Percentiles rank a stretch among this genome's conserved stretches.
phyloP scores from a whole-genome alignment of 2,797 vertebrate species.

The Sebastes jordani region DNA sequence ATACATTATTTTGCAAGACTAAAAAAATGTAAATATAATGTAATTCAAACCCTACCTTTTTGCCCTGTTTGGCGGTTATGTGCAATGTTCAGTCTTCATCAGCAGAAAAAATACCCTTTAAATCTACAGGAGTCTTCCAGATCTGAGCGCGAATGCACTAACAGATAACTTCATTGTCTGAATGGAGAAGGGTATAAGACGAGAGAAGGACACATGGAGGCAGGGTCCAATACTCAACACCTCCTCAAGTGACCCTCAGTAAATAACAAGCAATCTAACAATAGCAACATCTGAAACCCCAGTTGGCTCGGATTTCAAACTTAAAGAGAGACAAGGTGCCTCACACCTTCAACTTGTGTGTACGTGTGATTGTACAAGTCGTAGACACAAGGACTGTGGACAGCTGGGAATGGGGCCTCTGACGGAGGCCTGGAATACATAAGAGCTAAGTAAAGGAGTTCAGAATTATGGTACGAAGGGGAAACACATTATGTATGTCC shows the following conservation, averaged over 20 bases:
- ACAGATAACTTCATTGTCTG: slow-evolving; percentile 27
- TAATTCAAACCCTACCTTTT: slow-evolving; percentile 52
- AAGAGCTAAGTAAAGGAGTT: slow-evolving; percentile 37
- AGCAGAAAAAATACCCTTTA: neutral
- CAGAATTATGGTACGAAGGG: slow-evolving; percentile 12
- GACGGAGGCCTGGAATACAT: slow-evolving; percentile 47
- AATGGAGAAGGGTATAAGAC: slow-evolving; percentile 56
- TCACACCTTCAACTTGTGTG: slow-evolving; percentile 45
- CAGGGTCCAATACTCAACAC: slow-evolving; percentile 66
- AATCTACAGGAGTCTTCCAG: slow-evolving; percentile 6
- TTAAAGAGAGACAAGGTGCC: slow-evolving; percentile 62
- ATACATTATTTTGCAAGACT: neutral
- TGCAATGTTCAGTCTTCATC: slow-evolving; percentile 11
- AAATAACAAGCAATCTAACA: slow-evolving; percentile 69
- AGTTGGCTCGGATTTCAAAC: slow-evolving; percentile 56
- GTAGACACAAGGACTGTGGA: slow-evolving; percentile 51
- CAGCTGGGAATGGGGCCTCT: slow-evolving; percentile 74
- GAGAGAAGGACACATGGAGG: slow-evolving; percentile 59
- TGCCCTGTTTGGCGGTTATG: neutral
- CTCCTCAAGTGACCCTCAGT: slow-evolving; percentile 73
- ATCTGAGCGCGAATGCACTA: slow-evolving; percentile 17
- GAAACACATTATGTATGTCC: neutral
- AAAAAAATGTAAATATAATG: neutral
- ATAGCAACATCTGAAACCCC: slow-evolving; percentile 59
- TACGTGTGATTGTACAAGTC: slow-evolving; percentile 39